Base-by-base conservation (phyloP, 1,140 invertebrate species). In the Diorhabda carinulata region DNA sequence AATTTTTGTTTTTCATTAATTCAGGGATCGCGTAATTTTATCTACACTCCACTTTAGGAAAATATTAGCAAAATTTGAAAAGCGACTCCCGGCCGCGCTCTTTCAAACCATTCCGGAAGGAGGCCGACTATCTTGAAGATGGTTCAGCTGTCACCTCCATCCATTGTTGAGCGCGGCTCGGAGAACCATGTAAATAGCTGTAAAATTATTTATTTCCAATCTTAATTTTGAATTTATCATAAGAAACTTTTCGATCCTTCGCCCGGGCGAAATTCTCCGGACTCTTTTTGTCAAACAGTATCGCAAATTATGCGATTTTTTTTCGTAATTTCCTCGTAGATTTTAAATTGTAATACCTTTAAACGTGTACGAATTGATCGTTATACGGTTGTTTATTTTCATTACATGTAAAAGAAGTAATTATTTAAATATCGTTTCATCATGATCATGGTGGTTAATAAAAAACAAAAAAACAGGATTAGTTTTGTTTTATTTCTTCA, bases 131-230 rank as follows among this genome's bases (percentile, higher is more conserved):
- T 41, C 40, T 41, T 56, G 56, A 10, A n/a, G 43, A 40, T 57
- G 71, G 69, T 70, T 70, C 66, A 44, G 71, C 67, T 72, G 67
- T 68, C 68, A 61, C 60, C 44, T 25, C 58, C 43, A 42, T 44
- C 43, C 43, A 5, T 47, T 43, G 10, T 66, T 67, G 71, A 64
- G 67, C 66, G 67, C 66, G 43, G 66, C 71, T 68, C 59, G 57
- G 52, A 65, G 61, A 44, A 64, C 58, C 61, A 57, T 72, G 70
- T 72, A 72, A 42, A 72, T 72, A 71, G 71, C 58, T 70, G 71
- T 72, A 72, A 57, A 68, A 70, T 72, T 70, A 72, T 70, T 72
- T 72, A 72, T 72, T 72, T 69, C 64, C 40, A 10, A 41, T 68
- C 7, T 25, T 25, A 25, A 25, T 61, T 63, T 43, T 56, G 45